phyloP scores from a whole-genome alignment of 2,888 invertebrate species.

The Microdon myrmicae region DNA sequence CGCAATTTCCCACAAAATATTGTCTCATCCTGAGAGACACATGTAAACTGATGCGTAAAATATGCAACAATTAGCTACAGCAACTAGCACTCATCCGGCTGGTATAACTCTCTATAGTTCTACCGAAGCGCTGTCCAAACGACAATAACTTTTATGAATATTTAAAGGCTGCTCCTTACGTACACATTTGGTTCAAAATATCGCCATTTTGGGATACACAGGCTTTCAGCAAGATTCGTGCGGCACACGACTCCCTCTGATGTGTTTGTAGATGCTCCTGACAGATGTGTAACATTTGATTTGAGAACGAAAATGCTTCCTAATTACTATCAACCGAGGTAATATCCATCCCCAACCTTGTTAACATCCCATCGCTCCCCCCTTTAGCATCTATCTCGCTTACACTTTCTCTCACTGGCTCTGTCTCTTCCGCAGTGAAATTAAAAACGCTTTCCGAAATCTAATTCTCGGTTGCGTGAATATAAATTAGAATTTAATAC shows the following conservation, averaged over 20 bases:
- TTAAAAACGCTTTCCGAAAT: constrained; percentile 42
- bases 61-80: constrained; percentile 19
- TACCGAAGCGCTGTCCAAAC: constrained; percentile 28
- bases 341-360: no score
- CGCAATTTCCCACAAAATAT: no score
- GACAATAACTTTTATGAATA: constrained; percentile 44
- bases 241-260: constrained; percentile 6
- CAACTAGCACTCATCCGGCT: constrained; percentile 8
- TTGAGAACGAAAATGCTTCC: constrained; percentile 44
- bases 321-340: constrained; percentile 33
- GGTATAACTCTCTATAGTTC: constrained; percentile 18
- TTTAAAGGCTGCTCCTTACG: constrained; percentile 29
- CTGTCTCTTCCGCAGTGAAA: constrained; percentile 10
- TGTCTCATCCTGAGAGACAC: background rate
- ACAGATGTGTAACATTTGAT: constrained; percentile 50
- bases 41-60: constrained; percentile 3
- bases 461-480: constrained; percentile 52
- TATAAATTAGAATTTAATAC: constrained; percentile 52
- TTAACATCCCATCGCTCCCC: background rate
- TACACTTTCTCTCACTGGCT: no score
- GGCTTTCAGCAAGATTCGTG: constrained; percentile 4
- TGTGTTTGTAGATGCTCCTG: constrained; percentile 25
- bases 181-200: constrained; percentile 22
- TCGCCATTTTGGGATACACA: constrained; percentile 13
- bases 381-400: no score